phyloP scores from a whole-genome alignment of 2,888 invertebrate species.

The Hirtodrosophila alboralis region DNA sequence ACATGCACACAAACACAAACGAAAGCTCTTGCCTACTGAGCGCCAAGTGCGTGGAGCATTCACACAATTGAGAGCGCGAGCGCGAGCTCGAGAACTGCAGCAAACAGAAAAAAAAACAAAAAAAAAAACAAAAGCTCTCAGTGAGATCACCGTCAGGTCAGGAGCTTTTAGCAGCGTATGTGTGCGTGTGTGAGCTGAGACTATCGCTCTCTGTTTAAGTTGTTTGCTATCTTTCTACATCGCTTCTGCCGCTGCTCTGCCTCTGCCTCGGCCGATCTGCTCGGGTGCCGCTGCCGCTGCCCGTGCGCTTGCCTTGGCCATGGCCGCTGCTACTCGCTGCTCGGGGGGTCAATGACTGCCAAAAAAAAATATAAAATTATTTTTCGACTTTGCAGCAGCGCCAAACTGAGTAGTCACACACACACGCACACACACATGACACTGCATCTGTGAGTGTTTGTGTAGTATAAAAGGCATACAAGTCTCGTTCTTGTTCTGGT shows the following conservation, averaged over 20 bases:
- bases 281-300: neutral
- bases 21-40: constrained; percentile 40
- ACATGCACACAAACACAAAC: constrained; percentile 13
- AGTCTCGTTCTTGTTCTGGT: constrained; percentile 65
- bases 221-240: constrained; percentile 78
- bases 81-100: constrained; percentile 15
- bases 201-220: constrained; percentile 73
- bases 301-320: constrained; percentile 35
- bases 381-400: constrained; percentile 58
- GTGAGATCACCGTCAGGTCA: constrained; percentile 58
- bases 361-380: constrained; percentile 58
- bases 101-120: too few relatives aligned
- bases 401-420: constrained; percentile 72
- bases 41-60: constrained; percentile 24
- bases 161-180: constrained; percentile 37
- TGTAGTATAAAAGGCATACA: constrained; percentile 61
- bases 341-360: constrained; percentile 78
- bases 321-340: constrained; percentile 21
- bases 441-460: constrained; percentile 24
- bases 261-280: constrained; percentile 18
- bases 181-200: constrained; percentile 38
- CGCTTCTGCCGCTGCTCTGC: constrained; percentile 19
- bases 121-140: constrained; percentile 13
- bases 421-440: constrained; percentile 19
- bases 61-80: constrained; percentile 3